A percentile compares a stretch with the other conserved stretches of the same genome.
These are phyloP conservation scores for Acronicta leporina DNA, from an alignment of 2,888 invertebrate genomes.

Conservation along the genomic window DNA sequence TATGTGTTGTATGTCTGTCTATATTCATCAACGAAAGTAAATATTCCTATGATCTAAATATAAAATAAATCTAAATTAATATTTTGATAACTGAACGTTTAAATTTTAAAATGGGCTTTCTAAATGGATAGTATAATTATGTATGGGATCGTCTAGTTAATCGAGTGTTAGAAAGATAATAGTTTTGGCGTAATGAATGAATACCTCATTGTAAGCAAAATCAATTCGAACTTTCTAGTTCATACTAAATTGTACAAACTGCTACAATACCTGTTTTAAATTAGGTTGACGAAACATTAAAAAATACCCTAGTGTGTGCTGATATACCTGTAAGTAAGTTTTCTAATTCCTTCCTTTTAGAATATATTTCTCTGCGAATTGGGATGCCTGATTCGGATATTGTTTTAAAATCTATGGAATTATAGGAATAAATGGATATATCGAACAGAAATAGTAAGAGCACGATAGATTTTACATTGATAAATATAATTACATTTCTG, in stretches of 20 bases:
- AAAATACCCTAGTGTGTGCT: constrained; percentile 66
- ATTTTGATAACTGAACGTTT: constrained; percentile 77
- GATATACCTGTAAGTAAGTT: constrained; percentile 63
- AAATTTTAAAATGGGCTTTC: constrained; percentile 76
- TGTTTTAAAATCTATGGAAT: constrained; percentile 59
- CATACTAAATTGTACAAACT: constrained; percentile 67
- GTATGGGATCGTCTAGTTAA: constrained; percentile 66
- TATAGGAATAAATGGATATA: constrained; percentile 74
- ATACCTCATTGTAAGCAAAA: constrained; percentile 74
- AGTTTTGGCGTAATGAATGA: constrained; percentile 75
- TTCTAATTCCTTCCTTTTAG: constrained; percentile 60
- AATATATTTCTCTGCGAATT: constrained; percentile 66
- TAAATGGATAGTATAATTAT: constrained; percentile 72
- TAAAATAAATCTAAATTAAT: constrained; percentile 50
- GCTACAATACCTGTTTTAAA: constrained; percentile 54
- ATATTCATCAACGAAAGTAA: constrained; percentile 63
- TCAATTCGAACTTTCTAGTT: constrained; percentile 60
- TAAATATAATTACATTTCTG: constrained; percentile 68
- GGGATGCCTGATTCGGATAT: constrained; percentile 67
- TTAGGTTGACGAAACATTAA: constrained; percentile 40
- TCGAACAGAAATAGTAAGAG: constrained; percentile 74
- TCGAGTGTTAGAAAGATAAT: constrained; percentile 62
- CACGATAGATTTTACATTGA: constrained; percentile 76
- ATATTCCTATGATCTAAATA: constrained; percentile 55
- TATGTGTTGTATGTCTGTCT: constrained; percentile 10